These are phyloP conservation scores for Plebejus argus DNA, from an alignment of 2,888 invertebrate genomes.

Conservation along the genomic window DNA sequence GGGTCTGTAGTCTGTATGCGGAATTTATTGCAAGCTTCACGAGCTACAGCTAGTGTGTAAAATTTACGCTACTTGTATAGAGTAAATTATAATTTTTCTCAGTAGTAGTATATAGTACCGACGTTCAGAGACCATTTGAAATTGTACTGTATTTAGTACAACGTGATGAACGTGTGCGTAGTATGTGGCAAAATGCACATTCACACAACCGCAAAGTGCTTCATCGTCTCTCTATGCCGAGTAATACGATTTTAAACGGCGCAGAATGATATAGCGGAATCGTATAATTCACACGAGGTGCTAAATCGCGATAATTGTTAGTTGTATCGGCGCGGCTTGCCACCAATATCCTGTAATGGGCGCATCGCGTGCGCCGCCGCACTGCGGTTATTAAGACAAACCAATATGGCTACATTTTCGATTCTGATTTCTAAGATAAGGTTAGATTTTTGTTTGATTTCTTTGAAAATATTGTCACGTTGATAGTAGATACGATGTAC, in stretches of 20 bases:
- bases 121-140: too few relatives aligned
- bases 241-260: slow-evolving; percentile 11
- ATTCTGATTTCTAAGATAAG: background rate
- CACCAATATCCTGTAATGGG: slow-evolving; percentile 20
- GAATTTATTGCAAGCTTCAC: too few relatives aligned
- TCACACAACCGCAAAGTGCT: background rate
- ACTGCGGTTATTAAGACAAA: slow-evolving; percentile 18
- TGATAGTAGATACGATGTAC: too few relatives aligned
- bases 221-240: background rate
- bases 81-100: too few relatives aligned
- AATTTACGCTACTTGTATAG: too few relatives aligned
- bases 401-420: slow-evolving; percentile 1
- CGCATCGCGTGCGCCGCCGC: slow-evolving; percentile 12
- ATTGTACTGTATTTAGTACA: background rate
- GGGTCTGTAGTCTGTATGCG: background rate
- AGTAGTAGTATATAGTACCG: too few relatives aligned
- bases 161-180: background rate
- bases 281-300: slow-evolving; percentile 24
- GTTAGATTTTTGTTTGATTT: background rate
- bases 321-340: slow-evolving; percentile 2
- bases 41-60: too few relatives aligned
- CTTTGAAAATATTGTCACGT: background rate
- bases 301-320: slow-evolving; percentile 28
- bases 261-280: background rate
- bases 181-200: background rate